Evolutionary conservation across 2,888 invertebrate species (phyloP), one percentile per base, ranked within the genome.

Genomic region (Chaetogeoica ovagalla): DNA sequence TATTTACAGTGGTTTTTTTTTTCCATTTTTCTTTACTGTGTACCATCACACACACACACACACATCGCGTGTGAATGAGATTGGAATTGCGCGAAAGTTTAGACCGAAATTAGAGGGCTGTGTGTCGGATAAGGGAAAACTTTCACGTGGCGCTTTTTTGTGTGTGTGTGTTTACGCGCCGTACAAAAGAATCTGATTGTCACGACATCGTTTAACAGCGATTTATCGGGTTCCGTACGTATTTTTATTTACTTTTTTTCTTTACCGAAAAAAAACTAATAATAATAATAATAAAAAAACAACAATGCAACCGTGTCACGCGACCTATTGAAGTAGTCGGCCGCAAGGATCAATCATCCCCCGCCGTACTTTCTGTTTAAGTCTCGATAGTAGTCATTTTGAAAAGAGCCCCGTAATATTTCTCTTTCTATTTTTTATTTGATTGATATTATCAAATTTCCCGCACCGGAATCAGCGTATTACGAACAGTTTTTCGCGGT

Each of bases 121-220:
- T n/a, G n/a, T n/a, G 21, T n/a, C 39, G 65, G 79, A 79, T 79
- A 79, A 79, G 71, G 19, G 55, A 71, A 63, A 79, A 79, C 79
- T 79, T 77, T 79, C 23, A 7, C 37, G 19, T 65, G 79, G 79
- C 63, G 55, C 55, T 57, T 79, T 79, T 65, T 30, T 30, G 30
- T 30, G 30, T 59, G 43, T 48, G n/a, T 43, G 43, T 43, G 60
- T 60, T 60, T 66, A 21, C 37, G 15, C 30, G 30, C 59, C 13
- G 57, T 65, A 79, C 79, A 79, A 79, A 79, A 71, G 79, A 63
- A 79, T 71, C 70, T 79, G 63, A 79, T 79, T 79, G 79, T 79
- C 79, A 79, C 63, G 79, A 79, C 71, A 71, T 79, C 79, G 63
- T 71, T 79, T 79, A 65, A 71, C 62, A 70, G 48, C 79, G 79